Evolutionary conservation across 2,797 vertebrate species (phyloP), one percentile per base, ranked within the genome.

Genomic region (Onychomys leucogaster): DNA sequence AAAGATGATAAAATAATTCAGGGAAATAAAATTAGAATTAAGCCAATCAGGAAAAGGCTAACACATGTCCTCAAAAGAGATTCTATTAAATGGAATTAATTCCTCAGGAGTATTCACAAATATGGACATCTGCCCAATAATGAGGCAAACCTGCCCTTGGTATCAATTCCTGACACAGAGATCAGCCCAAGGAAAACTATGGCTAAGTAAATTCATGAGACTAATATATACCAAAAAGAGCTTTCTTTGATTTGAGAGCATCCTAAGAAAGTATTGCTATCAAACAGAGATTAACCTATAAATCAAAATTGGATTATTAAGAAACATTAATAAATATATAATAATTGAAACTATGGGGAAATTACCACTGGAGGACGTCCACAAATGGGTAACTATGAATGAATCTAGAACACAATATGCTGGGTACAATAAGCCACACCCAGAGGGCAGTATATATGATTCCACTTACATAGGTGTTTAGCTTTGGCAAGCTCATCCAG

Each of bases 21-120:
- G 37, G 55, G 5, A 89, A 75, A 85, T n/a, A 41, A 93, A 89
- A 89, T 80, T 71, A 82, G 88, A 93, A 71, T 86, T 93, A 93
- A 88, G 83, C 37, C 73, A 89, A 83, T 95, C 78, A 93, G 71
- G 94, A 65, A 92, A 83, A 86, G 46, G 73, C 43, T n/a, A 52
- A 37, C 27, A 59, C 14, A 65, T 4, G 84, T 82, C 46, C 69
- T 34, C 11, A 61, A 46, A 90, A 76, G 71, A 83, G 55, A 92
- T 63, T 84, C 59, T 63, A 29, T 32, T 69, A 69, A 95, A 87
- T 80, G 37, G 63, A 95, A 94, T 88, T 65, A 69, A 69, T 82
- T 61, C 14, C 14, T 86, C 65, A 80, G 61, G 59, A 78, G n/a
- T 82, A 46, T 69, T 73, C 41, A 71, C 71, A 69, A 43, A 49